These are phyloP conservation scores for Chionoecetes opilio DNA, from an alignment of 1,140 invertebrate genomes.

Conservation along the genomic window DNA sequence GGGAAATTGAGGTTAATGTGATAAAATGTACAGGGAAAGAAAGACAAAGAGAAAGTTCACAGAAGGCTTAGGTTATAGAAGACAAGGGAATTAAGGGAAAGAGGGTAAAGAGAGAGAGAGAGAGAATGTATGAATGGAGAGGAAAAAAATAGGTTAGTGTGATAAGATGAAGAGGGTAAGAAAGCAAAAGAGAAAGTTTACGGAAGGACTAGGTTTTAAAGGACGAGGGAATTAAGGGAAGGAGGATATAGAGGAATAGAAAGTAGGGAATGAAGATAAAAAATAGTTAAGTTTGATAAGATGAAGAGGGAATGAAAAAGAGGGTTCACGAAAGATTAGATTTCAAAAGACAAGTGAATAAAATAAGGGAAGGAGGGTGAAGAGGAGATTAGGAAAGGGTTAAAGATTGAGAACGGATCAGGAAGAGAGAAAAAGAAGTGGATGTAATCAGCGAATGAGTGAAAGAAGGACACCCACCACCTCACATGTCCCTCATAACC, in stretches of 20 bases:
- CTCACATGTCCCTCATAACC: background rate
- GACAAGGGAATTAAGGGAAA: background rate
- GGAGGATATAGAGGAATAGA: background rate
- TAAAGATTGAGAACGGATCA: too few relatives aligned
- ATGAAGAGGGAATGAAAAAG: background rate
- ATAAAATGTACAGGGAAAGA: background rate
- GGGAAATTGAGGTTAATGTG: background rate
- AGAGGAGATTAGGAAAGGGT: too few relatives aligned
- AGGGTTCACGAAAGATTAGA: too few relatives aligned
- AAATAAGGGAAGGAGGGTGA: background rate
- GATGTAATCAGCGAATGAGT: background rate
- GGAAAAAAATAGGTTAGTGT: background rate
- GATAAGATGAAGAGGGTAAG: background rate
- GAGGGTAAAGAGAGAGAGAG: background rate
- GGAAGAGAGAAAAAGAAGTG: background rate
- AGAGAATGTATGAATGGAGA: background rate
- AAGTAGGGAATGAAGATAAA: background rate
- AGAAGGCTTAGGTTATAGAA: background rate
- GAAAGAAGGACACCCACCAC: background rate
- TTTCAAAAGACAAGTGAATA: background rate
- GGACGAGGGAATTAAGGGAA: background rate
- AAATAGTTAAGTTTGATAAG: background rate
- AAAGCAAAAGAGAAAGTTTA: background rate
- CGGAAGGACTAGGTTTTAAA: too few relatives aligned
- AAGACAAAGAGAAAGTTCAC: background rate